Percentiles rank a stretch among this genome's conserved stretches.
These are phyloP conservation scores for Sminthopsis crassicaudata DNA, from an alignment of 2,113 vertebrate species.

Conservation along the genomic window DNA sequence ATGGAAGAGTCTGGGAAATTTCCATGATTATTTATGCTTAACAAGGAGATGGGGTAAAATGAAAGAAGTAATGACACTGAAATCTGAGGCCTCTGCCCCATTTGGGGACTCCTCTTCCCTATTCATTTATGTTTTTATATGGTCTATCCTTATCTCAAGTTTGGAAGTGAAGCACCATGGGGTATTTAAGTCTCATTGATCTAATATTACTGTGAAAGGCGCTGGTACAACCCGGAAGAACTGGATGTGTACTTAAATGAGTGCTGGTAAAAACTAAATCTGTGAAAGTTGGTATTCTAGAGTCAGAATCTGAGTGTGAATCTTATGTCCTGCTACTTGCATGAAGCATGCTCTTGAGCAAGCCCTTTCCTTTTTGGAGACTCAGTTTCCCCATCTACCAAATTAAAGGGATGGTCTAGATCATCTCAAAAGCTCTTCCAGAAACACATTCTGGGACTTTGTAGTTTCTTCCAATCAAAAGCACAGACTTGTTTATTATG, in stretches of 20 bases:
- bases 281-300: not conserved
- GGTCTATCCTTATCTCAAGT: not conserved
- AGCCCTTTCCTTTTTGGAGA: not conserved
- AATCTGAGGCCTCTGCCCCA: not conserved
- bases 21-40: not conserved
- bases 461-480: not conserved
- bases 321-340: not conserved
- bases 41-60: not conserved
- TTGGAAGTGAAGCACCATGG: not conserved
- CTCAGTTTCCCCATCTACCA: not conserved
- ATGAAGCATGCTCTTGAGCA: not conserved
- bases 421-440: not conserved
- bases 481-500: not conserved
- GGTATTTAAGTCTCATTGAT: not conserved
- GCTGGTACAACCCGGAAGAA: not conserved
- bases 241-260: not conserved
- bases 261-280: not conserved
- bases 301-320: not conserved
- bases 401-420: not conserved
- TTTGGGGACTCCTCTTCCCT: not conserved
- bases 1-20: not conserved
- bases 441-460: not conserved
- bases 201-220: not conserved
- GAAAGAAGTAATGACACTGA: not conserved
- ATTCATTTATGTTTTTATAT: not conserved